Conservation (phyloP, 2,797 vertebrate species). For the Threskiornis aethiopicus region DNA sequence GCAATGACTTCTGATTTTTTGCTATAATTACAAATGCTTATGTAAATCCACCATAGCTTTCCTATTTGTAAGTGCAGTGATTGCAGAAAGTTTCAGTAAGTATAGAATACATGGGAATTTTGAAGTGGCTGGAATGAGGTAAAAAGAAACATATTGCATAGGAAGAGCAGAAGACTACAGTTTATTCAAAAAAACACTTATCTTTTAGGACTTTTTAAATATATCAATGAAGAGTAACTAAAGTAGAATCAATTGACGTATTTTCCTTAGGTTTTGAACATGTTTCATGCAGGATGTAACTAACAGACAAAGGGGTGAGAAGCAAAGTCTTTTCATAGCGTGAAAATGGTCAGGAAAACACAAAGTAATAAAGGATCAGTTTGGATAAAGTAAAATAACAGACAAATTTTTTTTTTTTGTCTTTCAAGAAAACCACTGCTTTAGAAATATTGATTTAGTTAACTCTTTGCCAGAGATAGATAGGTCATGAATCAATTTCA, state of each 20-base stretch:
- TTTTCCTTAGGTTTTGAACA: background rate
- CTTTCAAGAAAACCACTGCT: background rate
- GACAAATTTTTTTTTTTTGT: accelerated
- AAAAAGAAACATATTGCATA: background rate
- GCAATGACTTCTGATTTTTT: background rate
- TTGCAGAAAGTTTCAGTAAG: background rate
- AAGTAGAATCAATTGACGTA: background rate
- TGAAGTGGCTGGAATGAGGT: background rate
- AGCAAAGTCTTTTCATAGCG: background rate
- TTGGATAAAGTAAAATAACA: background rate
- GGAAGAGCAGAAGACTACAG: background rate
- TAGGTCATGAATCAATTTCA: background rate
- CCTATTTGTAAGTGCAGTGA: background rate
- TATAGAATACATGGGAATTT: background rate
- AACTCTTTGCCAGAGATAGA: background rate
- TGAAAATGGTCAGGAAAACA: background rate
- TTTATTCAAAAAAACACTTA: background rate
- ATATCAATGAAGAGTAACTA: background rate
- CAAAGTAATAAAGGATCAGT: background rate
- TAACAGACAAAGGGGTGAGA: background rate
- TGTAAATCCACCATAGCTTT: background rate
- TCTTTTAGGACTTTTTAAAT: background rate
- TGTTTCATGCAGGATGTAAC: background rate
- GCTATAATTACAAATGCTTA: background rate
- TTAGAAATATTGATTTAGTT: background rate